A percentile compares a stretch with the other conserved stretches of the same genome.
Evolutionary conservation across 2,113 vertebrate genomes (phyloP).

Genomic region (Romanogobio albipinnatus): DNA sequence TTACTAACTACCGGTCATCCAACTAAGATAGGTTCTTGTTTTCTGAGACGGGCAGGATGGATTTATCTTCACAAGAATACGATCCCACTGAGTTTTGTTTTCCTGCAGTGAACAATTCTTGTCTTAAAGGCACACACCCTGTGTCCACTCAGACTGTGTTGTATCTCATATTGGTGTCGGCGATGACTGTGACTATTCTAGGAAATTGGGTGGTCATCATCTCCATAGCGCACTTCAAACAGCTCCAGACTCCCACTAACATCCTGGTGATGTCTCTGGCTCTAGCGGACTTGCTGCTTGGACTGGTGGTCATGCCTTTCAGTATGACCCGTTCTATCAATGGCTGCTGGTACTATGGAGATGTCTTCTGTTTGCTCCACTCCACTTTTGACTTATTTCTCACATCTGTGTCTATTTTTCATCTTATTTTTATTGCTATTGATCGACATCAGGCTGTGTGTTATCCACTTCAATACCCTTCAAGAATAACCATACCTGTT

Average conservation of each 20-base stretch:
- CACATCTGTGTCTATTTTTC: constrained; percentile 64
- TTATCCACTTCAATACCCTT: constrained; percentile 58
- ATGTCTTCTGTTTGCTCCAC: constrained; percentile 63
- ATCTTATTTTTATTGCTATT: constrained; percentile 65
- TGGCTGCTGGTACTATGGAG: constrained; percentile 68
- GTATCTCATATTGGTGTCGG: constrained; percentile 56
- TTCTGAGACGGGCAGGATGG: not conserved
- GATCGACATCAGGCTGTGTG: constrained; percentile 63
- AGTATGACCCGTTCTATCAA: constrained; percentile 57
- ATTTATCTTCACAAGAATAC: not conserved
- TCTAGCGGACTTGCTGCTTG: constrained; percentile 64
- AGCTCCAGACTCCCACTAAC: constrained; percentile 70
- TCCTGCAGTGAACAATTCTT: constrained; percentile 66
- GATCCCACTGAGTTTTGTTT: constrained; percentile 62
- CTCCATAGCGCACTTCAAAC: constrained; percentile 66
- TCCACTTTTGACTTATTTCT: constrained; percentile 63
- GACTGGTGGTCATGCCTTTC: constrained; percentile 64
- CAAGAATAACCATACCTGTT: constrained; percentile 53
- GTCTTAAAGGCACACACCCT: constrained; percentile 60
- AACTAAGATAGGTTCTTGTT: not conserved
- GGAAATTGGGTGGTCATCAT: constrained; percentile 66
- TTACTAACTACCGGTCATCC: too few species aligned
- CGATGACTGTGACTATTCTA: constrained; percentile 61
- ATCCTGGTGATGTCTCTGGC: constrained; percentile 68
- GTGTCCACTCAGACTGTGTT: constrained; percentile 51